Conservation (phyloP, 2,888 invertebrate genomes). For the Myopa testacea region DNA sequence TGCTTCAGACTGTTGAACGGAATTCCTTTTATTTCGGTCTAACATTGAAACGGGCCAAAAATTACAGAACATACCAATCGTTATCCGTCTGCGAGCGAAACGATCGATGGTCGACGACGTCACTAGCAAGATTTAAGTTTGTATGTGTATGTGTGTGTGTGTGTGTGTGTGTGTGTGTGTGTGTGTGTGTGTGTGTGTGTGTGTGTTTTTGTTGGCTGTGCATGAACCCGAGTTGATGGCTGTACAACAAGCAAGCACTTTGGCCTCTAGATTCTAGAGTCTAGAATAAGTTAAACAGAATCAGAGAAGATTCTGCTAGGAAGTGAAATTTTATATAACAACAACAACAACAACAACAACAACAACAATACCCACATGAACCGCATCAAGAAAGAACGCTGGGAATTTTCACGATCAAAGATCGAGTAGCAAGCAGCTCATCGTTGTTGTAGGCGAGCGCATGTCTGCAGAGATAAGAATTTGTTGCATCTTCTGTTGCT, state of each 20-base stretch:
- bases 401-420: slow-evolving; percentile 2
- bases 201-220: not conserved
- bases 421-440: not conserved
- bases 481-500: not conserved
- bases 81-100: slow-evolving; percentile 8
- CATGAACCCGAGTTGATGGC: slow-evolving; percentile 26
- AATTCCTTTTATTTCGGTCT: slow-evolving; percentile 33
- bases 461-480: slow-evolving; percentile 10
- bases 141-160: not conserved
- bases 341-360: not conserved
- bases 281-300: not conserved
- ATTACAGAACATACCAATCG: not conserved
- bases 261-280: slow-evolving; percentile 19
- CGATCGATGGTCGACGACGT: not conserved
- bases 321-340: not conserved
- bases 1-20: slow-evolving; percentile 29
- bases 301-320: not conserved
- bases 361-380: not conserved
- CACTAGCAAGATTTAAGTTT: not conserved
- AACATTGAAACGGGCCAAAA: slow-evolving; percentile 36
- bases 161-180: not conserved
- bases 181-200: not conserved
- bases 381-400: not conserved
- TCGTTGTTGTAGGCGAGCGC: not conserved
- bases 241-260: slow-evolving; percentile 1